Evolutionary conservation across 2,888 invertebrate species (phyloP), one percentile per base, ranked within the genome.

Genomic region (Drosophila paranaensis): DNA sequence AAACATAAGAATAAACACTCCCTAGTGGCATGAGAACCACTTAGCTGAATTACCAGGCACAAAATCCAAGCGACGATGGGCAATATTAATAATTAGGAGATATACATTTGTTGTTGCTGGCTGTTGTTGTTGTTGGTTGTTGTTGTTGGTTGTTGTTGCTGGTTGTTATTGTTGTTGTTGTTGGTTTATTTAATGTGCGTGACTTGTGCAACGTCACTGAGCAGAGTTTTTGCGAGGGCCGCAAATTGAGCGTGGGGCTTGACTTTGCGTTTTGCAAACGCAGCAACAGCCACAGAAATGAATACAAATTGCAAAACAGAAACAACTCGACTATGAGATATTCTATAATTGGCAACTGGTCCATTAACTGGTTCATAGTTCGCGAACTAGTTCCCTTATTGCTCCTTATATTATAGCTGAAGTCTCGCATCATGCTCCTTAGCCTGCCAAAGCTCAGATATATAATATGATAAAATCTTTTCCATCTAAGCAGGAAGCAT

Each of bases 81-180:
- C 68, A 72, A 72, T 72, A 80, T 78, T 80, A 69, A 72, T 80
- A 78, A 80, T 78, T 78, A 80, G 77, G 25, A 66, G 53, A 66
- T 73, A 68, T 51, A 68, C 40, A 53, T 27, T 58, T 48, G 43
- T 39, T 14, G 33, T 27, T 43, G 39, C 27, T 33, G 33, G 33
- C 46, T 35, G 10, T n/a, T 40, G 2, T 40, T 13, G 35, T 43
- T 39, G 14, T 20, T 20, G 20, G 20, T 58, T 39, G 43, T 39
- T 14, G 33, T 27, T 43, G 39, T 20, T 33, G 10, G 33, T 51
- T 35, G 10, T n/a, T 40, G 2, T 40, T 13, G 40, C 46, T 39
- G 14, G 11, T 40, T 55, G 40, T 46, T 25, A n/a, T n/a, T n/a
- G 13, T 42, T 43, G 40, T 37, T 51, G 43, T 20, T 71, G 57